Conservation (phyloP, 2,113 vertebrate species). For the Tachuris rubrigastra region DNA sequence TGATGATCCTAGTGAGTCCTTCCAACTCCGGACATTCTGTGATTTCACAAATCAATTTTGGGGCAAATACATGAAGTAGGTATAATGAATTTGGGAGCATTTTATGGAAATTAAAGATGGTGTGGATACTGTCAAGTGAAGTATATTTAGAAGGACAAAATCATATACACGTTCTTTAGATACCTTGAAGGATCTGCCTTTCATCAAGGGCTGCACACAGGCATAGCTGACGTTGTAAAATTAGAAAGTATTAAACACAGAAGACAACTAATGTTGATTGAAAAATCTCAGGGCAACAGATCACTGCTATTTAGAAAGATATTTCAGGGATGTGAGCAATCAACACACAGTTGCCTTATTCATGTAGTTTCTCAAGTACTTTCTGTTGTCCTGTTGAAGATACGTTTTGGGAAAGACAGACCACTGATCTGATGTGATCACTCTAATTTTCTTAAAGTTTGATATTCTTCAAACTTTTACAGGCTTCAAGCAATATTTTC, state of each 20-base stretch:
- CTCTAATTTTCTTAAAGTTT: background rate
- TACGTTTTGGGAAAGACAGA: background rate
- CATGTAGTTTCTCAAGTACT: background rate
- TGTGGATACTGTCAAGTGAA: background rate
- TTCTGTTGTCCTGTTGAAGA: background rate
- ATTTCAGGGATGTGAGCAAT: background rate
- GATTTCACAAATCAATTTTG: background rate
- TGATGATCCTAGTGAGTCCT: background rate
- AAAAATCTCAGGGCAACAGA: background rate
- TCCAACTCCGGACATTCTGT: background rate
- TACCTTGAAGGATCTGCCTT: background rate
- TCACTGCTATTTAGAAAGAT: background rate
- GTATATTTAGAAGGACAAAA: background rate
- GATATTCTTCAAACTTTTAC: background rate
- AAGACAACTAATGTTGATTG: background rate
- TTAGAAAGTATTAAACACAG: background rate
- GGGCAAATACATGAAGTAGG: background rate
- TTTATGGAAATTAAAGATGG: background rate
- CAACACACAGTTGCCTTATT: background rate
- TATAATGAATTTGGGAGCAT: fast-evolving
- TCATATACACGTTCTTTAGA: background rate
- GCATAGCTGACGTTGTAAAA: background rate
- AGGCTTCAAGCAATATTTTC: background rate
- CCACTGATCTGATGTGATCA: background rate
- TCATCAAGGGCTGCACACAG: background rate